A percentile compares a stretch with the other conserved stretches of the same genome.
These are phyloP conservation scores for Neomonachus schauinslandi DNA, from an alignment of 2,113 vertebrate genomes.

Conservation along the genomic window DNA sequence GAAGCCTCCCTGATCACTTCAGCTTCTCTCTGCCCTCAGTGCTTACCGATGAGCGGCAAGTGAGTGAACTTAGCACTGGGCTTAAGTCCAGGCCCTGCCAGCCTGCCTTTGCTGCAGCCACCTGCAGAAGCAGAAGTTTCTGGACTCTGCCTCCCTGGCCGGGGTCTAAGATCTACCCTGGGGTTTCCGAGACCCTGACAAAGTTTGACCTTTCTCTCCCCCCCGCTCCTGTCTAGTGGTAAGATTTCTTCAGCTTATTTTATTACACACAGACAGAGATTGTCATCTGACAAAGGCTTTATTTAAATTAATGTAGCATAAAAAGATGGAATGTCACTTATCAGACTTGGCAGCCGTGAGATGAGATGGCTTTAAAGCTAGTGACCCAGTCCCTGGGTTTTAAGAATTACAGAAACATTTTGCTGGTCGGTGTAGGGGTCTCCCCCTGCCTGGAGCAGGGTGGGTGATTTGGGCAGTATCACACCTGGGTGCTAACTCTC, in stretches of 20 bases:
- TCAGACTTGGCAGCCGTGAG: constrained; percentile 65
- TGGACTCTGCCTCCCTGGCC: neutral
- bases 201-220: neutral
- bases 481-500: neutral
- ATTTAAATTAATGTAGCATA: constrained; percentile 61
- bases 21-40: neutral
- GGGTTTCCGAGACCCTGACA: rapidly evolving
- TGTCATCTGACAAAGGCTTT: constrained; percentile 9
- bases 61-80: neutral
- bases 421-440: constrained; percentile 65
- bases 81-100: neutral
- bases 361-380: neutral
- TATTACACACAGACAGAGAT: neutral
- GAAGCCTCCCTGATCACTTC: neutral
- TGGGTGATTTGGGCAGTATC: no score
- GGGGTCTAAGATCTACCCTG: neutral
- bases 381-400: constrained; percentile 71
- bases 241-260: neutral
- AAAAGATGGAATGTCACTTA: constrained; percentile 76
- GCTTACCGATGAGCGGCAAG: rapidly evolving
- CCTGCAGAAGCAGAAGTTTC: rapidly evolving
- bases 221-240: rapidly evolving
- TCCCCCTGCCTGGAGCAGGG: neutral
- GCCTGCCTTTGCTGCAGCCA: neutral
- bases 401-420: constrained; percentile 68